Conservation (phyloP, 2,888 invertebrate genomes). For the Eupithecia dodoneata region DNA sequence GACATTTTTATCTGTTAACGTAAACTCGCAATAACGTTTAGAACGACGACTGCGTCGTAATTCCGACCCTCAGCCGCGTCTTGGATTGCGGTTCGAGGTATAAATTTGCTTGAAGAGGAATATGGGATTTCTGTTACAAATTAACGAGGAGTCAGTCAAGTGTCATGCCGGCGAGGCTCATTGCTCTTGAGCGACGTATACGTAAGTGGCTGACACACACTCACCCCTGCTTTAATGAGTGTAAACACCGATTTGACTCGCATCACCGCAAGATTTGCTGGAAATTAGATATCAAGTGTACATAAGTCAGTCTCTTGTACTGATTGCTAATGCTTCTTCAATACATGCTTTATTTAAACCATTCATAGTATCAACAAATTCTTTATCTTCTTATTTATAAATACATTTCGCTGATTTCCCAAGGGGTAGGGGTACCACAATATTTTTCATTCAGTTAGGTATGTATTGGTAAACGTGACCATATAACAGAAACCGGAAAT, state of each 20-base stretch:
- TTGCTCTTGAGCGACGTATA: conserved; percentile 62
- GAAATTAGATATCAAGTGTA: conserved; percentile 31
- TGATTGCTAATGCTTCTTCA: background rate
- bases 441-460: conserved; percentile 1
- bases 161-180: conserved; percentile 66
- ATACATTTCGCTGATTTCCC: conserved; percentile 14
- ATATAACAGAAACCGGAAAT: background rate
- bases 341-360: background rate
- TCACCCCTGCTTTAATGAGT: conserved; percentile 53
- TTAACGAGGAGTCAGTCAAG: conserved; percentile 79
- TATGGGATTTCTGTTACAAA: conserved; percentile 72
- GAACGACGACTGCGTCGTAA: conserved; percentile 56
- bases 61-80: conserved; percentile 49
- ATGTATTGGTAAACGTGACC: conserved; percentile 1
- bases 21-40: conserved; percentile 66
- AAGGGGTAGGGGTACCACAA: background rate
- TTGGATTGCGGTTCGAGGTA: conserved; percentile 55
- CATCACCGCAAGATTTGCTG: conserved; percentile 35
- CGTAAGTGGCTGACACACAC: conserved; percentile 57
- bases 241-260: conserved; percentile 55
- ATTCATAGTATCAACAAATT: conserved; percentile 4
- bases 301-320: background rate
- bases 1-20: conserved; percentile 71
- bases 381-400: conserved; percentile 4
- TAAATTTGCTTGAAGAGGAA: conserved; percentile 57